Evolutionary conservation across 2,797 vertebrate genomes (phyloP).

Genomic region (Moxostoma hubbsi): DNA sequence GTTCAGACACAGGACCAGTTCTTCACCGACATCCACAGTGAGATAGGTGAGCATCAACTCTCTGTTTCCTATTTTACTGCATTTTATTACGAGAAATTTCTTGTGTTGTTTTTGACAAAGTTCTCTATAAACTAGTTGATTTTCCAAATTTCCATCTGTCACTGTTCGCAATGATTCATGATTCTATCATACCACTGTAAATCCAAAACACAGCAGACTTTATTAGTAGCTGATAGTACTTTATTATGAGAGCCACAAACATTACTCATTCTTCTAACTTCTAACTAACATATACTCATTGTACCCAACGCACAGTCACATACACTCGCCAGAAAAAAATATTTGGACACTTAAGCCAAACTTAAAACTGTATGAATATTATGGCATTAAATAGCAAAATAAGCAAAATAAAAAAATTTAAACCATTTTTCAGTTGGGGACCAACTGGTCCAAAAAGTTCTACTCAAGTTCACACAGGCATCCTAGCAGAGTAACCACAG

Average conservation of each 20-base stretch:
- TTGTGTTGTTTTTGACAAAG: background rate
- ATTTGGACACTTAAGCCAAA: background rate
- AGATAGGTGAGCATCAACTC: constrained; percentile 21
- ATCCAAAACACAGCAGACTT: background rate
- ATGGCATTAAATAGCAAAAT: background rate
- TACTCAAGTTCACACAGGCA: background rate
- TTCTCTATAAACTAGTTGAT: background rate
- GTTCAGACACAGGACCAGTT: background rate
- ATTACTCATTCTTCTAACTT: background rate
- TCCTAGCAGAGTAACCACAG: background rate
- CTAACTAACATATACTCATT: background rate
- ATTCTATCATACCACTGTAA: background rate
- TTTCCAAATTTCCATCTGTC: background rate
- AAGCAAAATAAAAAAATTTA: too few relatives aligned
- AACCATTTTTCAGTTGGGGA: background rate
- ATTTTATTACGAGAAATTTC: background rate
- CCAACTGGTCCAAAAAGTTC: background rate
- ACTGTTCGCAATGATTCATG: constrained; percentile 1
- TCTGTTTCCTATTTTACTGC: background rate
- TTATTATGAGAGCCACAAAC: constrained; percentile 9
- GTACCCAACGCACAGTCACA: background rate
- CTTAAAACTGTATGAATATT: background rate
- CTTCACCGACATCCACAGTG: background rate
- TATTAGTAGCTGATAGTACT: constrained; percentile 15
- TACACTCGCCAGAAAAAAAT: background rate